Evolutionary conservation across 2,113 vertebrate species (phyloP).

Genomic region (Penelope pileata): DNA sequence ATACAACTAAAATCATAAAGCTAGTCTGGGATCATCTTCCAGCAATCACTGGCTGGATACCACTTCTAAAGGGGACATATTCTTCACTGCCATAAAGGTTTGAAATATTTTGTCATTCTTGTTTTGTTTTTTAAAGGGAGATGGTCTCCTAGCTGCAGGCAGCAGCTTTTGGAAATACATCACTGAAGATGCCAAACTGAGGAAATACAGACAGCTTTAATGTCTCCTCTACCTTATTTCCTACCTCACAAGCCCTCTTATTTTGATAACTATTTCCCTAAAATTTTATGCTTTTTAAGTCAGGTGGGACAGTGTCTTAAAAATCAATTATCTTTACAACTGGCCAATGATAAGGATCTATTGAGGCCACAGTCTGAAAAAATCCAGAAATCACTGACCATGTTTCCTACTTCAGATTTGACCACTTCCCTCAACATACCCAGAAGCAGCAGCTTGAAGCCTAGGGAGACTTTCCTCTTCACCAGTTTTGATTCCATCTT

Average conservation of each 20-base stretch:
- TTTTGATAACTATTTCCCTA: not conserved
- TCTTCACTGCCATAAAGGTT: not conserved
- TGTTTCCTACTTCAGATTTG: not conserved
- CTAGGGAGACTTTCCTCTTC: not conserved
- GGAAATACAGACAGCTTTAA: not conserved
- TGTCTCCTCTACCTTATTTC: not conserved
- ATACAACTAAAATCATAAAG: not conserved
- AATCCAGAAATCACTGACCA: not conserved
- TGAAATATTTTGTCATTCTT: not conserved
- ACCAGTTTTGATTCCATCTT: not conserved
- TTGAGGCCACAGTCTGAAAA: not conserved
- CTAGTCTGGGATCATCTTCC: not conserved
- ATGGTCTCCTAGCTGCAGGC: not conserved
- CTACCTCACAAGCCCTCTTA: not conserved
- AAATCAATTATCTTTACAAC: not conserved
- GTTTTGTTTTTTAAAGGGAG: not conserved
- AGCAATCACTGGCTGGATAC: accelerated
- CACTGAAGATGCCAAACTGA: not conserved
- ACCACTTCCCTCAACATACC: not conserved
- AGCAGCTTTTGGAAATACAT: not conserved
- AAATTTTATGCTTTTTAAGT: not conserved
- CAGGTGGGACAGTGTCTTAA: not conserved
- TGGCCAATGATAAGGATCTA: not conserved
- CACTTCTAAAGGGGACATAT: not conserved
- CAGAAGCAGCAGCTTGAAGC: not conserved